Evolutionary conservation across 2,113 vertebrate genomes (phyloP).

Genomic region (Mustelus asterias): DNA sequence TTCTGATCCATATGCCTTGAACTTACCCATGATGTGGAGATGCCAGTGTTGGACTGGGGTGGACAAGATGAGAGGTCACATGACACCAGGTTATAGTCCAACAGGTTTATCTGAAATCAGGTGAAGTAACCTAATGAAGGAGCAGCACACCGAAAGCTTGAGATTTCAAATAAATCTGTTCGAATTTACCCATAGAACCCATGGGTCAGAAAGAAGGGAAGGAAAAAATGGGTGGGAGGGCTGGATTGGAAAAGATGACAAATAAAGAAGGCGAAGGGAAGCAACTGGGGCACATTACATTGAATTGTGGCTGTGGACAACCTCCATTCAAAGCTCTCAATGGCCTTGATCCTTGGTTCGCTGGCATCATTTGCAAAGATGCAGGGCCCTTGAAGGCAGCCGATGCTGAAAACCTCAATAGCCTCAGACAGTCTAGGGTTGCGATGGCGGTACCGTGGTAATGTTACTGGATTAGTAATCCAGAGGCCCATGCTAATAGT

Average conservation of each 20-base stretch:
- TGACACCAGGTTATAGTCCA: too few relatives aligned
- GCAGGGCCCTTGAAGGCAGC: neutral
- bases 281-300: neutral
- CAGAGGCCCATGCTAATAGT: too few relatives aligned
- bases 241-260: neutral
- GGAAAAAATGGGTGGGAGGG: neutral
- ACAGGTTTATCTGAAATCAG: too few relatives aligned
- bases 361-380: neutral
- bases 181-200: neutral
- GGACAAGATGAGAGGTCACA: too few relatives aligned
- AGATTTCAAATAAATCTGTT: too few relatives aligned
- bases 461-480: too few relatives aligned
- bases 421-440: neutral
- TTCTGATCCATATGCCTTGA: neutral
- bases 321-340: neutral
- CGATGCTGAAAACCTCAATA: neutral
- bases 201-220: neutral
- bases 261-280: neutral
- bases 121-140: too few relatives aligned
- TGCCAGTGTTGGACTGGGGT: too few relatives aligned
- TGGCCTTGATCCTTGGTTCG: neutral
- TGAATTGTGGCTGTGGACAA: neutral
- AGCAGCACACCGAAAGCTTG: too few relatives aligned
- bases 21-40: neutral
- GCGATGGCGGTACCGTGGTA: too few relatives aligned